These are phyloP conservation scores for Ochropacha duplaris DNA, from an alignment of 2,888 invertebrate genomes.

Conservation along the genomic window DNA sequence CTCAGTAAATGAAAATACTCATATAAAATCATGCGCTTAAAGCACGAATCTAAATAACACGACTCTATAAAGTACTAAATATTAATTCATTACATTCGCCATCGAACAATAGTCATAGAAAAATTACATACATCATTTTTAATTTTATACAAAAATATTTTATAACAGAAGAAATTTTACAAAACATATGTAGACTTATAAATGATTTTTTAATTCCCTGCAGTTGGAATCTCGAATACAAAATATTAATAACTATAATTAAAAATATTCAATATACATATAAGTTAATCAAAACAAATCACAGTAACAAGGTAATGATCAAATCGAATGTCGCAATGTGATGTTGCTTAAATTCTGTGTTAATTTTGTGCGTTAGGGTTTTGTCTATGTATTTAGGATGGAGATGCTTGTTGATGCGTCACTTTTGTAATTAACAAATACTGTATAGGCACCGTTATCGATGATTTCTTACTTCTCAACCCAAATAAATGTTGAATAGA, in stretches of 20 bases:
- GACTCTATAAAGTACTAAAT: slow-evolving; percentile 50
- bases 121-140: slow-evolving; percentile 47
- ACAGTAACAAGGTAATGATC: slow-evolving; percentile 75
- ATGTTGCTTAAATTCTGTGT: slow-evolving; percentile 41
- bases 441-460: no score
- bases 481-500: neutral
- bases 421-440: neutral
- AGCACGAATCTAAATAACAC: slow-evolving; percentile 72
- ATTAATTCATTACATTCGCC: slow-evolving; percentile 33
- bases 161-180: slow-evolving; percentile 45
- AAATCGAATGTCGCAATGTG: slow-evolving; percentile 59
- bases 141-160: slow-evolving; percentile 45
- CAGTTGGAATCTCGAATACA: slow-evolving; percentile 58
- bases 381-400: slow-evolving; percentile 14
- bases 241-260: slow-evolving; percentile 47
- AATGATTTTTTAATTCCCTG: slow-evolving; percentile 23
- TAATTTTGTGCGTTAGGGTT: slow-evolving; percentile 36
- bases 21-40: slow-evolving; percentile 74
- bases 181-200: slow-evolving; percentile 39
- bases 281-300: slow-evolving; percentile 71
- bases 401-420: slow-evolving; percentile 15
- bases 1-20: slow-evolving; percentile 64
- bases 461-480: no score
- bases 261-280: slow-evolving; percentile 41
- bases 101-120: slow-evolving; percentile 36